These are phyloP conservation scores for Aphidius ervi DNA, from an alignment of 1,140 invertebrate genomes.

Conservation along the genomic window DNA sequence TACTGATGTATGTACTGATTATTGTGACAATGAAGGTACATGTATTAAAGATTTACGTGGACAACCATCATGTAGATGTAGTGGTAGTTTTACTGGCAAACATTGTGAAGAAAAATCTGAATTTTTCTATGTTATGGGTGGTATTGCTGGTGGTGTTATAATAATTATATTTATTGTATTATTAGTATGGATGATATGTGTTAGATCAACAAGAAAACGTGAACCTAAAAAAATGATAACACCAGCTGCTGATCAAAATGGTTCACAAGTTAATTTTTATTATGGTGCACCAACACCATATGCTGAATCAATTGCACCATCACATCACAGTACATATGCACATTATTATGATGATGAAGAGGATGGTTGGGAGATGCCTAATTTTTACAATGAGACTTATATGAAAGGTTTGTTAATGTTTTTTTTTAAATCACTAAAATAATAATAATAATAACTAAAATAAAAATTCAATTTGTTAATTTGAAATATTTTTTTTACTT, in stretches of 20 bases:
- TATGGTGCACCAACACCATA: slow-evolving; percentile 89
- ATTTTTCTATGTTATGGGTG: slow-evolving; percentile 91
- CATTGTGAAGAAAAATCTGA: slow-evolving; percentile 87
- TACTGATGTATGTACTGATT: slow-evolving; percentile 80
- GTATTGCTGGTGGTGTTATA: slow-evolving; percentile 86
- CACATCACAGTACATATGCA: slow-evolving; percentile 91
- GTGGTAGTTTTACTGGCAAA: slow-evolving; percentile 88
- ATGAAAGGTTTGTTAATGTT: slow-evolving; percentile 64
- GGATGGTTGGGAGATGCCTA: slow-evolving; percentile 95
- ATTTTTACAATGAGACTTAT: slow-evolving; percentile 95
- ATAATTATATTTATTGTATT: slow-evolving; percentile 88
- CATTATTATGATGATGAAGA: slow-evolving; percentile 93
- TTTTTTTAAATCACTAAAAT: slow-evolving; percentile 4
- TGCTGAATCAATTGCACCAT: slow-evolving; percentile 90
- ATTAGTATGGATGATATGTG: slow-evolving; percentile 96
- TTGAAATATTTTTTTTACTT: slow-evolving; percentile 22
- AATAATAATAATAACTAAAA: too few relatives aligned
- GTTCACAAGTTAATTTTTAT: slow-evolving; percentile 93
- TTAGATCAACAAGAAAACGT: slow-evolving; percentile 77
- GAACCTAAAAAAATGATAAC: slow-evolving; percentile 85
- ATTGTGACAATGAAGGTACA: slow-evolving; percentile 86
- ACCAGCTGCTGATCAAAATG: slow-evolving; percentile 81
- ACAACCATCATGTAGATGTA: slow-evolving; percentile 81
- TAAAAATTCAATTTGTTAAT: neutral
- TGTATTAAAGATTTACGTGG: slow-evolving; percentile 83